These are phyloP conservation scores for Batillaria attramentaria DNA, from an alignment of 1,140 invertebrate genomes.

Conservation along the genomic window DNA sequence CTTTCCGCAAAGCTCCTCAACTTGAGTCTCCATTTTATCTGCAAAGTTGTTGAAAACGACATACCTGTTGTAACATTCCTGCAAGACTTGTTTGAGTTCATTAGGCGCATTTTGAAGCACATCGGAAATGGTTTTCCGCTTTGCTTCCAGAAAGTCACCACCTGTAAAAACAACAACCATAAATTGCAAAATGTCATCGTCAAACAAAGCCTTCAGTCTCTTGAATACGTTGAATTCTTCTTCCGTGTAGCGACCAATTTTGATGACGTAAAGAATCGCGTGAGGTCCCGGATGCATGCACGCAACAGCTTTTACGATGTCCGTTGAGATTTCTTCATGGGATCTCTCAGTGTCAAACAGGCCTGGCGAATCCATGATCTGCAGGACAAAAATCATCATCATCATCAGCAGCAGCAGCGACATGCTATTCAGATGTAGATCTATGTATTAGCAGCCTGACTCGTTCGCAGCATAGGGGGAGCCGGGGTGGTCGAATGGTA, in stretches of 20 bases:
- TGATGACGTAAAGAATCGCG: conserved; percentile 30
- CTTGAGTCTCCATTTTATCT: background rate
- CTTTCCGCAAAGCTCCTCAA: no score
- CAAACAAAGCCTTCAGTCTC: conserved; percentile 27
- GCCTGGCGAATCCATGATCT: conserved; percentile 36
- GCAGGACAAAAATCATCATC: background rate
- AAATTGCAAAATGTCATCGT: conserved; percentile 27
- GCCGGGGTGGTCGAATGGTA: no score
- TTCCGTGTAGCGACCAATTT: conserved; percentile 22
- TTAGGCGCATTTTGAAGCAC: background rate
- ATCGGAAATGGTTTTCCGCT: background rate
- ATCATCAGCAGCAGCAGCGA: background rate
- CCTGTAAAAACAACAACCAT: conserved; percentile 25
- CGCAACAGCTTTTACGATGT: conserved; percentile 30
- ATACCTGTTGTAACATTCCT: background rate
- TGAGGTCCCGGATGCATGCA: conserved; percentile 37
- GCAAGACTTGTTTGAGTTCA: background rate
- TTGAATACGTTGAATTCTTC: conserved; percentile 32
- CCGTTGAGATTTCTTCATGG: conserved; percentile 14
- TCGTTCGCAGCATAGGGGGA: background rate
- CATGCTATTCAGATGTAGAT: background rate
- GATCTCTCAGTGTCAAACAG: conserved; percentile 30
- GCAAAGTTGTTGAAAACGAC: conserved; percentile 8
- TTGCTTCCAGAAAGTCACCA: background rate
- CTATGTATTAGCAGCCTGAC: background rate